These are phyloP conservation scores for Dipus sagitta DNA, from an alignment of 2,797 vertebrate species.

Conservation along the genomic window DNA sequence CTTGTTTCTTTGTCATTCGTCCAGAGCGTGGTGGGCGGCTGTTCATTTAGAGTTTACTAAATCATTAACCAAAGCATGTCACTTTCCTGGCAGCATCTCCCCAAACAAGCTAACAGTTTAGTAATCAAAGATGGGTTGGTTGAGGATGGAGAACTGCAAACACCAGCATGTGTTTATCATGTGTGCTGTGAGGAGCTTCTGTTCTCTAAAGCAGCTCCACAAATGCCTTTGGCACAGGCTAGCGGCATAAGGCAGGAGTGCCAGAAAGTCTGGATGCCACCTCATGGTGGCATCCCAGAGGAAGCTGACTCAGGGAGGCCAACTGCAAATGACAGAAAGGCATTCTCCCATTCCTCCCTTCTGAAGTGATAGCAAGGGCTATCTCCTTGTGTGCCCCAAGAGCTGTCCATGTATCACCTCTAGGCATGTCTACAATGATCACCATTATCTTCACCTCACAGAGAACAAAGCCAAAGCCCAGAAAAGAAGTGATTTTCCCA, in stretches of 20 bases:
- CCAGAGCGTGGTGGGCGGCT: not conserved
- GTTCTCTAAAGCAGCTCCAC: not conserved
- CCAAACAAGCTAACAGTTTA: slow-evolving; percentile 33
- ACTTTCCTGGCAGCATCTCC: slow-evolving; percentile 42
- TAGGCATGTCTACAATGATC: fast-evolving
- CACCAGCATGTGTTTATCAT: slow-evolving; percentile 69
- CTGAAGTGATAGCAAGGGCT: not conserved
- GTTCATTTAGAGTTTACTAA: slow-evolving; percentile 49
- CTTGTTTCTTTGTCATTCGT: not conserved
- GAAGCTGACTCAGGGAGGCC: not conserved
- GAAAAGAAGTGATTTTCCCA: not conserved
- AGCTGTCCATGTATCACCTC: fast-evolving
- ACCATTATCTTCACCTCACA: not conserved
- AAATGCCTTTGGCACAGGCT: slow-evolving; percentile 11
- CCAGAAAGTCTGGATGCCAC: not conserved
- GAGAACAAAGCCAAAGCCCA: not conserved
- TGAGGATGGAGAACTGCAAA: slow-evolving; percentile 10
- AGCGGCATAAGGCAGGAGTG: not conserved
- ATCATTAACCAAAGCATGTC: slow-evolving; percentile 32
- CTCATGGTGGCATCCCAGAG: not conserved
- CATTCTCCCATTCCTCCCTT: too few species aligned
- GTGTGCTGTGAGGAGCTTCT: slow-evolving; percentile 46
- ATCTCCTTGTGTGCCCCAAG: too few species aligned
- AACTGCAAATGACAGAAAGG: not conserved
- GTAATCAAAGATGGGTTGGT: not conserved